A percentile compares a stretch with the other conserved stretches of the same genome.
These are phyloP conservation scores for Fragum fragum DNA, from an alignment of 2,888 invertebrate genomes.

Conservation along the genomic window DNA sequence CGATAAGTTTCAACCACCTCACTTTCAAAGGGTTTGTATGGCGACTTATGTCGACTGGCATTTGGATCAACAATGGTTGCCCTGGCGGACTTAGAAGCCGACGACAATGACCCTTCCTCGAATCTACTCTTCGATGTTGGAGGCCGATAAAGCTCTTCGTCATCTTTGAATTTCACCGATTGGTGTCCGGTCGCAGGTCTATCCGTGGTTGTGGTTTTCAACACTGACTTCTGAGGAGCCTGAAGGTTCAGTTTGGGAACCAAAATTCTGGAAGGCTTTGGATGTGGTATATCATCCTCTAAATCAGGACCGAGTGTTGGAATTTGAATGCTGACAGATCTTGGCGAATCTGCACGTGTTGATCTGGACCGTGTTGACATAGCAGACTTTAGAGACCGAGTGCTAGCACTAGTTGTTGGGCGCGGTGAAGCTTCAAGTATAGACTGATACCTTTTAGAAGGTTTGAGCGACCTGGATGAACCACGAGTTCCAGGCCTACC, in stretches of 20 bases:
- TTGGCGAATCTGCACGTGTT: neutral
- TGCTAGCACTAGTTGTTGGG: conserved; percentile 16
- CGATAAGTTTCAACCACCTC: conserved; percentile 45
- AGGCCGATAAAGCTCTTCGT: conserved; percentile 37
- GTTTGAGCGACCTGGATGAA: conserved; percentile 9
- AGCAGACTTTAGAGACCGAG: neutral
- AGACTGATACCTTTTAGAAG: conserved; percentile 21
- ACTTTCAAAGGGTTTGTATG: conserved; percentile 6
- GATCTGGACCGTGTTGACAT: conserved; percentile 10
- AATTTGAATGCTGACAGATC: conserved; percentile 18
- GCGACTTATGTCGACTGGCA: conserved; percentile 32
- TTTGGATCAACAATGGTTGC: conserved; percentile 47
- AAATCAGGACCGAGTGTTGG: neutral
- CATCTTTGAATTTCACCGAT: conserved; percentile 51
- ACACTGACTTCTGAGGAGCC: conserved; percentile 33
- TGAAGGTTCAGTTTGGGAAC: conserved; percentile 33
- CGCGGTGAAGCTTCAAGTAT: conserved; percentile 17
- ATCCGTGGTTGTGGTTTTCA: conserved; percentile 5
- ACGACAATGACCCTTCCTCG: conserved; percentile 9
- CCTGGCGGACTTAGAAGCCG: conserved; percentile 40
- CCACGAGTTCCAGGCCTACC: neutral
- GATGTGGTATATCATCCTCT: conserved; percentile 43
- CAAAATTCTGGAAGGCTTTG: conserved; percentile 47
- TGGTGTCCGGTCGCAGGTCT: conserved; percentile 44
- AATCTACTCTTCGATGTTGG: conserved; percentile 32